Base-by-base conservation (phyloP, 2,113 vertebrate species). In the Carollia perspicillata region DNA sequence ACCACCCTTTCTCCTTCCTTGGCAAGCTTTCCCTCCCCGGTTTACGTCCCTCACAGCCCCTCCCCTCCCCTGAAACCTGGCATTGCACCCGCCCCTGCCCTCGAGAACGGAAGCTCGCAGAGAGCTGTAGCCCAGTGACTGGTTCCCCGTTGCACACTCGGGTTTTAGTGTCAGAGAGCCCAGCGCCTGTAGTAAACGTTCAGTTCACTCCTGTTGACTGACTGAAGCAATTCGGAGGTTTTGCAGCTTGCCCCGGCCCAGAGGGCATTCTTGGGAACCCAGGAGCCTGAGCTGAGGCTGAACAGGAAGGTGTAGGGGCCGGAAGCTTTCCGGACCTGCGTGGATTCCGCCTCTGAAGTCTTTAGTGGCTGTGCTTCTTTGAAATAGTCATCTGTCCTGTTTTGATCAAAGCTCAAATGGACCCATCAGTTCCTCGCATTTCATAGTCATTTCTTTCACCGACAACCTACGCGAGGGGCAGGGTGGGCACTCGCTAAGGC, bases 371-470 rank as follows among this genome's bases (percentile, higher is more conserved):
- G 17, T 60, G 28, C 22, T 60, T 53, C 40, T 80, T 49, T 55
- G 78, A 83, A 85, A 86, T 0, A 51, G 74, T 47, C 16, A 37
- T 23, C 12, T 35, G 6, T 51, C 33, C 60, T 26, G n/a, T 71
- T 94, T 40, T 63, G 40, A 87, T 23, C 33, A 85, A 88, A 94
- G 53, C 63, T 14, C 49, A 68, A 69, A 26, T n/a, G 68, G 8
- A 60, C 28, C 26, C 71, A 42, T 42, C 44, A 13, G 69, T 17
- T 65, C 60, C 60, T 17, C 44, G 5, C n/a, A 68, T 58, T 68
- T 55, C 1, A 84, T 20, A 55, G 17, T 66, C 60, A 28, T 23
- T 79, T 89, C 47, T 63, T 80, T 63, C 11, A 3, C 44, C 1
- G 0, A 66, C 79, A 84, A 40, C 8, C 68, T 84, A 17, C 20